Evolutionary conservation across 2,113 vertebrate genomes (phyloP).

Genomic region (Sarotherodon lohbergeri): DNA sequence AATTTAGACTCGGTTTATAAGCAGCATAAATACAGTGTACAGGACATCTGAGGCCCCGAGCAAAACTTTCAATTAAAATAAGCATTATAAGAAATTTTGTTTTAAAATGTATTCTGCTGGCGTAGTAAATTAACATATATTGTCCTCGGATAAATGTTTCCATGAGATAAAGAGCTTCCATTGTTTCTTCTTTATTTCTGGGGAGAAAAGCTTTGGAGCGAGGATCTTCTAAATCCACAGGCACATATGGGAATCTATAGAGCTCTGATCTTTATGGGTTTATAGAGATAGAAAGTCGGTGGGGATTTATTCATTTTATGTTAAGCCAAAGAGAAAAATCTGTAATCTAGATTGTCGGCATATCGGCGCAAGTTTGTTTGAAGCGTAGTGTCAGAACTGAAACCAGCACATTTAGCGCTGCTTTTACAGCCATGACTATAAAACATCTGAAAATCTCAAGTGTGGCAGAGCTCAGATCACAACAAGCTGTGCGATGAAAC

Average conservation of each 20-base stretch:
- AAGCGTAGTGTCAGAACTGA: neutral
- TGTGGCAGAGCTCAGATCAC: neutral
- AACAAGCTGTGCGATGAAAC: neutral
- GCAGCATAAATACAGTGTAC: neutral
- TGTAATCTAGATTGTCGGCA: constrained; percentile 35
- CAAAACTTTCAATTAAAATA: constrained; percentile 15
- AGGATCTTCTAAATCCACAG: constrained; percentile 53
- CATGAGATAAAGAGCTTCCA: constrained; percentile 44
- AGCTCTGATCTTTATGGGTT: constrained; percentile 52
- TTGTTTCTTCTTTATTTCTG: constrained; percentile 54
- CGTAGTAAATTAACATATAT: constrained; percentile 41
- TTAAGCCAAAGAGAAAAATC: constrained; percentile 50
- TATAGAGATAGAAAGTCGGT: constrained; percentile 40
- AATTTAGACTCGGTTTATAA: neutral
- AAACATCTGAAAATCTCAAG: neutral
- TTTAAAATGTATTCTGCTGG: constrained; percentile 1
- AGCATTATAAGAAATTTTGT: neutral
- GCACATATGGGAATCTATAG: constrained; percentile 54
- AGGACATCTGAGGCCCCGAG: neutral
- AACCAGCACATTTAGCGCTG: neutral
- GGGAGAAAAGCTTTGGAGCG: constrained; percentile 40
- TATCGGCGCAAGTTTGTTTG: constrained; percentile 3
- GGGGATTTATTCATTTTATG: constrained; percentile 54
- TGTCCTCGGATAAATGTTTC: constrained; percentile 49
- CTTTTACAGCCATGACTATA: neutral